Evolutionary conservation across 2,797 vertebrate genomes (phyloP), one percentile per base, ranked within the genome.

Genomic region (Prunella strophiata): DNA sequence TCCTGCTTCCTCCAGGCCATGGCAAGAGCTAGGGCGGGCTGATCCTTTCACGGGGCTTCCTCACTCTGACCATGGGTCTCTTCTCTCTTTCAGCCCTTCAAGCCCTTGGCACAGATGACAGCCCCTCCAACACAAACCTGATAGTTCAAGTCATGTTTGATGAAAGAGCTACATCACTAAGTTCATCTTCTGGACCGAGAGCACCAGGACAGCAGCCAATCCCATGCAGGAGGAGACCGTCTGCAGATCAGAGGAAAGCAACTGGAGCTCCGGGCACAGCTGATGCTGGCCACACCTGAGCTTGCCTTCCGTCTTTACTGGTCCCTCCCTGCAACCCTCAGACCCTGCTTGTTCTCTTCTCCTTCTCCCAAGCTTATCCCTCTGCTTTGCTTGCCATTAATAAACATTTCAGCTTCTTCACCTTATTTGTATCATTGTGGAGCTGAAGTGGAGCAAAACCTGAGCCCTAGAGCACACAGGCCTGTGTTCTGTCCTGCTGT

Each of bases 401-500:
- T 86, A 77, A 86, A 85, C 40, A 30, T 30, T 73, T 34, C 42
- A 48, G 42, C 59, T 55, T 25, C 59, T 73, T 40, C 25, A 57
- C 34, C 13, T 47, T 10, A 20, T 19, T 55, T 48, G 30, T 73
- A 29, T 48, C 34, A 55, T 63, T 40, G 59, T 73, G 50, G 58
- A 72, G 19, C 19, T 23, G n/a, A 72, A 55, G 42, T 7, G 42
- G 34, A 29, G 20, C 34, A 34, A 42, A 63, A 34, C 25, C 30
- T 13, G 20, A 48, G 50, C 20, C 29, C 30, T 30, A 36, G 25
- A 42, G 34, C 21, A 42, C 17, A 42, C 43, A 21, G 43, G 21
- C 43, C 25, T 36, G 36, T 36, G 36, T 36, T 36, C 42, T 0
- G 0, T 55, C 50, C 34, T 65, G 50, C 68, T 0, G 0, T n/a